Conservation (phyloP, 2,888 invertebrate genomes). For the Drosophila basisetae region DNA sequence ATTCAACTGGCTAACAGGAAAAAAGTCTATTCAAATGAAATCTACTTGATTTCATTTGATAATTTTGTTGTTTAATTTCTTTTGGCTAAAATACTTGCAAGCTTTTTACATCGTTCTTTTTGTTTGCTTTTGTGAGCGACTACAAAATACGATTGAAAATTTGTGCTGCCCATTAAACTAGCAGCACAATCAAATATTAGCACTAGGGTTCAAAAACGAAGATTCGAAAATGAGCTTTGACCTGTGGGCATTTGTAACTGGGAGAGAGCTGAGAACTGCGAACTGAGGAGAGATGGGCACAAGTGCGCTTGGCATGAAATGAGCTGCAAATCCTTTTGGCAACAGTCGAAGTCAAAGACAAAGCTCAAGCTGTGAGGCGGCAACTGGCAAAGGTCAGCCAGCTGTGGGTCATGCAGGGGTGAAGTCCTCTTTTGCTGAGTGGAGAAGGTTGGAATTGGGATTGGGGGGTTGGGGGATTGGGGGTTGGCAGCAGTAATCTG, state of each 20-base stretch:
- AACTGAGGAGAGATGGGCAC: slow-evolving; percentile 12
- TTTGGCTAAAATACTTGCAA: slow-evolving; percentile 1
- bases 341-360: slow-evolving; percentile 46
- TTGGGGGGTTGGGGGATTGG: not conserved
- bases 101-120: not conserved
- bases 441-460: not conserved
- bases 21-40: slow-evolving; percentile 14
- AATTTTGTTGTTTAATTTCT: not conserved
- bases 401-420: not conserved
- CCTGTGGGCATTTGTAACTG: not conserved
- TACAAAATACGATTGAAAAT: slow-evolving; percentile 40
- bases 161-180: slow-evolving; percentile 55
- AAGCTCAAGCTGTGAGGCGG: not conserved
- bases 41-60: slow-evolving; percentile 10
- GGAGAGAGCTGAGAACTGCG: not conserved
- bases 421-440: not conserved
- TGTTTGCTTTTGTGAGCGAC: not conserved
- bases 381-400: slow-evolving; percentile 46
- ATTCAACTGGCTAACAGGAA: not conserved
- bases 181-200: slow-evolving; percentile 76
- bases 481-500: slow-evolving; percentile 67
- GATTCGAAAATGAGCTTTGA: slow-evolving; percentile 9
- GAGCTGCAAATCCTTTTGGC: slow-evolving; percentile 78
- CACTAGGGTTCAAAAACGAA: slow-evolving; percentile 51
- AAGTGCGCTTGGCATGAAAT: slow-evolving; percentile 74